A percentile compares a stretch with the other conserved stretches of the same genome.
phyloP scores from a whole-genome alignment of 1,140 invertebrate species.

The Pogonognathellus flavescens region DNA sequence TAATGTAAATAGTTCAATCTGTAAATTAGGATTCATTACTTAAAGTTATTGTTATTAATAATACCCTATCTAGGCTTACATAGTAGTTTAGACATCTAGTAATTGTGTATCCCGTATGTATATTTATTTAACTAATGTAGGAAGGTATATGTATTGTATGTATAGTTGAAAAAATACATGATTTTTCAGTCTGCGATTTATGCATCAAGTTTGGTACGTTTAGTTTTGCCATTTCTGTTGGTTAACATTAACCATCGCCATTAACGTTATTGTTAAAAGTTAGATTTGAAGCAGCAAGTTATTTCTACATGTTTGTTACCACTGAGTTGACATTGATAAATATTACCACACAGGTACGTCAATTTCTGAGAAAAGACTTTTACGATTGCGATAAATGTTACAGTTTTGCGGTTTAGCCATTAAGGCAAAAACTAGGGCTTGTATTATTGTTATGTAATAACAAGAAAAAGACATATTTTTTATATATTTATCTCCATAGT shows the following conservation, averaged over 20 bases:
- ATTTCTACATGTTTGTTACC: not conserved
- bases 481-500: too few relatives aligned
- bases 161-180: conserved; percentile 28
- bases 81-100: not conserved
- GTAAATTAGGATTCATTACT: too few relatives aligned
- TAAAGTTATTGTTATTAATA: too few relatives aligned
- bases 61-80: not conserved
- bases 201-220: conserved; percentile 7
- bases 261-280: not conserved
- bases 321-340: too few relatives aligned
- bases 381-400: not conserved
- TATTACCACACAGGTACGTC: too few relatives aligned
- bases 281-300: not conserved
- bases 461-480: too few relatives aligned
- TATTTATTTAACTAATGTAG: not conserved
- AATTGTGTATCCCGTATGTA: not conserved
- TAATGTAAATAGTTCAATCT: too few relatives aligned
- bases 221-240: not conserved
- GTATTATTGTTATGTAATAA: too few relatives aligned
- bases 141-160: conserved; percentile 17
- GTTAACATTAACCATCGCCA: not conserved
- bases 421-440: too few relatives aligned
- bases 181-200: conserved; percentile 36
- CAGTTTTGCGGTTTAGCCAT: too few relatives aligned
- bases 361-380: too few relatives aligned